Evolutionary conservation across 2,113 vertebrate species (phyloP).

Genomic region (Mirza zaza): DNA sequence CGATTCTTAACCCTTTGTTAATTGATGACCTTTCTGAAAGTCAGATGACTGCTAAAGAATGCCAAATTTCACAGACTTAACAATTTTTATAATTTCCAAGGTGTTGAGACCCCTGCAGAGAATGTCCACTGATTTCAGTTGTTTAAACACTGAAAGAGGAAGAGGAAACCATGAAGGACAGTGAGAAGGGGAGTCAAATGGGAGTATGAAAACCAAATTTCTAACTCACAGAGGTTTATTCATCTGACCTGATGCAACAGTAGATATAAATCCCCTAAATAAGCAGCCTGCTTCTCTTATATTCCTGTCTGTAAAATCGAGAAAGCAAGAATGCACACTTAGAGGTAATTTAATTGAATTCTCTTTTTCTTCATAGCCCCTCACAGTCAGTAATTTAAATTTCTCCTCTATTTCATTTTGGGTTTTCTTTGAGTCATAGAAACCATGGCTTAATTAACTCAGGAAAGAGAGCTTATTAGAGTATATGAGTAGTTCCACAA

Average conservation of each 20-base stretch:
- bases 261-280: background rate
- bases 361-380: background rate
- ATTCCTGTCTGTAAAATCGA: constrained; percentile 29
- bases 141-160: background rate
- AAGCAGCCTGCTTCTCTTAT: background rate
- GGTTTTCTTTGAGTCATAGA: background rate
- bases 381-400: background rate
- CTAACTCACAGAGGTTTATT: background rate
- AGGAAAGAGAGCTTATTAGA: background rate
- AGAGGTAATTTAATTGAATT: background rate
- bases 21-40: background rate
- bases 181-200: background rate
- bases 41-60: constrained; percentile 10
- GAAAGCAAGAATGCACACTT: background rate
- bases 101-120: background rate
- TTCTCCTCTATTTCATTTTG: background rate
- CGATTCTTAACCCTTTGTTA: background rate
- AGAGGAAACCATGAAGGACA: background rate
- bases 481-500: background rate
- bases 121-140: background rate
- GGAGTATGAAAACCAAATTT: background rate
- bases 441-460: background rate
- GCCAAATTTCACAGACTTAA: background rate
- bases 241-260: background rate
- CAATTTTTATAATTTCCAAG: background rate